A percentile compares a stretch with the other conserved stretches of the same genome.
phyloP scores from a whole-genome alignment of 2,888 invertebrate genomes.

The Cephonodes hylas region DNA sequence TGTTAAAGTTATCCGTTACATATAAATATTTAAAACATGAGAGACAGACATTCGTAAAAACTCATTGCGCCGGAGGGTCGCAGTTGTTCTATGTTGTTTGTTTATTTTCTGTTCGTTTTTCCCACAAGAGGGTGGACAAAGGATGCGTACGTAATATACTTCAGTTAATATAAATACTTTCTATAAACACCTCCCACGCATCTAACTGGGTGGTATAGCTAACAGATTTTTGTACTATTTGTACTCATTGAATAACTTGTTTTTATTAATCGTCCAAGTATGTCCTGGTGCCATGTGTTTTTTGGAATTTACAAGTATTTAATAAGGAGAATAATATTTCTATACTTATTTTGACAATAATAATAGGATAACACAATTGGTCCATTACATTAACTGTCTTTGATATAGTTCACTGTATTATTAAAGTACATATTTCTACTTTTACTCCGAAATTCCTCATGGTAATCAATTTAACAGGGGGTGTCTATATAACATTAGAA shows the following conservation, averaged over 20 bases:
- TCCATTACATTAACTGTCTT: too few relatives aligned
- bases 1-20: neutral
- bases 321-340: too few relatives aligned
- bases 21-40: neutral
- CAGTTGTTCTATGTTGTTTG: neutral
- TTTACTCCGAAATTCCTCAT: too few relatives aligned
- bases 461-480: too few relatives aligned
- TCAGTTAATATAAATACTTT: neutral
- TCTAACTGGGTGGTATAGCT: conserved; percentile 21
- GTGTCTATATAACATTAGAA: too few relatives aligned
- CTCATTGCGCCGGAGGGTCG: neutral
- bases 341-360: too few relatives aligned
- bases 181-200: conserved; percentile 10
- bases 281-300: neutral
- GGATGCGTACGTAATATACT: conserved; percentile 8
- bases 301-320: neutral
- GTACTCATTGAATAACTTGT: conserved; percentile 12
- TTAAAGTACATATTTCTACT: too few relatives aligned
- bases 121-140: conserved; percentile 8
- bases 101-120: conserved; percentile 8
- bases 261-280: neutral
- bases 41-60: neutral
- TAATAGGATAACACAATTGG: too few relatives aligned
- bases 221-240: neutral
- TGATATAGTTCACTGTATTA: too few relatives aligned